phyloP scores from a whole-genome alignment of 2,113 vertebrate species.

The Pterocles gutturalis region DNA sequence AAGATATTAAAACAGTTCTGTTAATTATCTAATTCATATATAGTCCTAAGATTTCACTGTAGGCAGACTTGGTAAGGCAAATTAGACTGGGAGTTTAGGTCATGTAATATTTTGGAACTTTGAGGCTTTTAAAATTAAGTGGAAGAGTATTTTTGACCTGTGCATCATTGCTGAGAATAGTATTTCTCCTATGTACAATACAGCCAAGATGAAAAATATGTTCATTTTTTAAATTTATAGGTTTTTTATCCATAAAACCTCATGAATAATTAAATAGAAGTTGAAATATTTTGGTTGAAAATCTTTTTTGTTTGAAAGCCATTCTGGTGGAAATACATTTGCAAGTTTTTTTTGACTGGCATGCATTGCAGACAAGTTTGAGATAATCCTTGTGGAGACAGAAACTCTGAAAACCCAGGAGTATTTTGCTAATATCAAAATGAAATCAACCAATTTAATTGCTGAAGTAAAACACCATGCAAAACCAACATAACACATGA shows the following conservation, averaged over 20 bases:
- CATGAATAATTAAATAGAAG: not conserved
- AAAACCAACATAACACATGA: not conserved
- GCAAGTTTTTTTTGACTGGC: not conserved
- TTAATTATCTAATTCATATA: not conserved
- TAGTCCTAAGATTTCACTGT: not conserved
- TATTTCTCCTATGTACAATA: not conserved
- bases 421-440: not conserved
- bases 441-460: not conserved
- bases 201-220: fast-evolving
- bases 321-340: not conserved
- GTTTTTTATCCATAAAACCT: not conserved
- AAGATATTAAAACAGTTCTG: not conserved
- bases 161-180: not conserved
- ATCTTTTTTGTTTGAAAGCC: not conserved
- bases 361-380: not conserved
- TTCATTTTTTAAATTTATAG: not conserved
- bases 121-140: not conserved
- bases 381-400: not conserved
- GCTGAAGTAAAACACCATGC: not conserved
- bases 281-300: not conserved
- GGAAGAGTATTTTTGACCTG: not conserved
- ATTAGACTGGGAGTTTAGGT: not conserved
- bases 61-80: not conserved
- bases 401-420: not conserved
- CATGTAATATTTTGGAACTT: not conserved